Conservation (phyloP, 2,113 vertebrate genomes). For the Gallinago paraguaiae region DNA sequence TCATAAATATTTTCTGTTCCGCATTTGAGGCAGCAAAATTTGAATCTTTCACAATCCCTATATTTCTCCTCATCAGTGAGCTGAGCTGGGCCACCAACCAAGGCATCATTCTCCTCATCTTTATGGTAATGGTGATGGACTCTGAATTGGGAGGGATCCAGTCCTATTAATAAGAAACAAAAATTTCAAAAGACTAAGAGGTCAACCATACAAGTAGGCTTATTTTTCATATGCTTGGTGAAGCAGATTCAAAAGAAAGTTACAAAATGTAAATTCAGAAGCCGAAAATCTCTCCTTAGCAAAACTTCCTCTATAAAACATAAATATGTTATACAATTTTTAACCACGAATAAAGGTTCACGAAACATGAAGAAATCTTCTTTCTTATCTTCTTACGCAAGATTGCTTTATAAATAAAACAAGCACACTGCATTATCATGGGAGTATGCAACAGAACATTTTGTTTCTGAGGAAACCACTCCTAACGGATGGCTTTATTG, state of each 20-base stretch:
- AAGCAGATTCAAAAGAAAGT: conserved; percentile 60
- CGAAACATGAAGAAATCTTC: conserved; percentile 35
- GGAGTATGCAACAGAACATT: conserved; percentile 52
- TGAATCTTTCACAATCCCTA: conserved; percentile 91
- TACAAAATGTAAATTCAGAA: conserved; percentile 44
- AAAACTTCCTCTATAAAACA: conserved; percentile 29
- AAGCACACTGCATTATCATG: conserved; percentile 52
- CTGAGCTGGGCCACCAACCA: conserved; percentile 87
- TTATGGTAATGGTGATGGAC: conserved; percentile 88
- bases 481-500: conserved; percentile 63
- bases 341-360: conserved; percentile 49
- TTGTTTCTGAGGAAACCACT: conserved; percentile 64
- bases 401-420: conserved; percentile 74
- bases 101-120: conserved; percentile 89
- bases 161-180: conserved; percentile 80
- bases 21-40: conserved; percentile 88
- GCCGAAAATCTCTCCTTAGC: conserved; percentile 43
- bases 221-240: conserved; percentile 54
- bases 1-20: conserved; percentile 92
- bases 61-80: conserved; percentile 96
- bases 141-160: conserved; percentile 93
- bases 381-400: conserved; percentile 61
- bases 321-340: conserved; percentile 38
- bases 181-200: conserved; percentile 65
- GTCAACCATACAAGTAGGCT: conserved; percentile 59